Evolutionary conservation across 1,140 invertebrate species (phyloP), one percentile per base, ranked within the genome.

Genomic region (Homarus americanus): DNA sequence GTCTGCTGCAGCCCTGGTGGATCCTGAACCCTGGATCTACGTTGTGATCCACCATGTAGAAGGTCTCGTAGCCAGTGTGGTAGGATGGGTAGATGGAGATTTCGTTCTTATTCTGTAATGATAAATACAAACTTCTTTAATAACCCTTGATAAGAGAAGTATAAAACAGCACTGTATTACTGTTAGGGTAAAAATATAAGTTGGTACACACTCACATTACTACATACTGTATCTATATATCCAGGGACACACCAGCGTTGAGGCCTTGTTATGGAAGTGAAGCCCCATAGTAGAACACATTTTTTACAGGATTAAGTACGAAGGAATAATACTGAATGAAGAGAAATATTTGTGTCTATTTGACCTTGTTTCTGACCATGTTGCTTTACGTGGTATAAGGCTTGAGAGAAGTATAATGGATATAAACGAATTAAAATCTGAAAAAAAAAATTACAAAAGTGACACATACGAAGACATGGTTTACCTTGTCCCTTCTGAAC

Each of bases 41-140:
- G 36, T 82, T 41, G 7, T 89, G 63, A 9, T 58, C 80, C 24
- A 93, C 44, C 76, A 91, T 84, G 58, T 92, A 87, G 82, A 91
- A 93, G 20, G 93, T 93, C 10, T 93, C 93, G 58, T 93, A 93
- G 36, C 92, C 82, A 7, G 93, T 93, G 85, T 93, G 93, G 82
- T 93, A 93, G n/a, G 63, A 66, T 0, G 93, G 87, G 80, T 93
- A 93, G 0, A 10, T 76, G 69, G 24, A 58, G 17, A 88, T 89
- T 44, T 82, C 34, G 72, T 92, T 7, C 36, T 83, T 89, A 2
- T 58, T 88, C 91, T 92, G 2, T n/a, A 4, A 38, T 10, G 44
- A 28, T 17, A 24, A 40, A 32, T 17, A 34, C 28, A 34, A 10
- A 36, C 0, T n/a, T 20, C n/a, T n/a, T n/a, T n/a, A n/a, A n/a